Conservation (phyloP, 2,888 invertebrate species). For the Sesia bembeciformis region DNA sequence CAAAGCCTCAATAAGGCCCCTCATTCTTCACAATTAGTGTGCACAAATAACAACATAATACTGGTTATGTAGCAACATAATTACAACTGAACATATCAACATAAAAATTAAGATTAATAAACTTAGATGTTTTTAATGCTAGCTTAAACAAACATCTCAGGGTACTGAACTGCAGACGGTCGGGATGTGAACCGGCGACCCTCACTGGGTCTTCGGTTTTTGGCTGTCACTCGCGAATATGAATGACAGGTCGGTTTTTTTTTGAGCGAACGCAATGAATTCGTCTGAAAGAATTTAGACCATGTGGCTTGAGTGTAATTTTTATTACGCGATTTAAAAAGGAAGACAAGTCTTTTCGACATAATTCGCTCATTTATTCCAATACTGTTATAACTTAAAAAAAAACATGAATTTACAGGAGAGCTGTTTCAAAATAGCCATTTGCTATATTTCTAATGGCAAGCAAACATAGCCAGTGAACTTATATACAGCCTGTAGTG, state of each 20-base stretch:
- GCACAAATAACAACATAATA: neutral
- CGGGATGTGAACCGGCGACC: conserved; percentile 36
- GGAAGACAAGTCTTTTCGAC: too few species aligned
- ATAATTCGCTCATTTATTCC: too few species aligned
- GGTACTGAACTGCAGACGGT: conserved; percentile 43
- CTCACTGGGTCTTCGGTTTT: conserved; percentile 61
- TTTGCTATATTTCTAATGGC: too few species aligned
- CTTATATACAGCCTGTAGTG: too few species aligned
- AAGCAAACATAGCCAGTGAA: too few species aligned
- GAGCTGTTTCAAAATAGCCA: too few species aligned
- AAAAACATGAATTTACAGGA: too few species aligned
- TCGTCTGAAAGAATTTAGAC: conserved; percentile 63
- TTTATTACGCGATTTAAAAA: too few species aligned
- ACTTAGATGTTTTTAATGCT: neutral
- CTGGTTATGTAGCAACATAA: neutral
- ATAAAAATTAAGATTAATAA: neutral
- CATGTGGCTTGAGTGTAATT: too few species aligned
- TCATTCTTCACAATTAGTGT: neutral
- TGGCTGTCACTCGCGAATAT: conserved; percentile 61
- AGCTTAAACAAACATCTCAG: conserved; percentile 13
- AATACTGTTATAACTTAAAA: too few species aligned
- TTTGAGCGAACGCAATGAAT: conserved; percentile 73
- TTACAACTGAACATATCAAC: neutral
- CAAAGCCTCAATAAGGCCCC: too few species aligned
- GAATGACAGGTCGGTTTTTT: conserved; percentile 74